Percentiles rank a stretch among this genome's conserved stretches.
Evolutionary conservation across 2,113 vertebrate genomes (phyloP).

Genomic region (Todiramphus chloris): DNA sequence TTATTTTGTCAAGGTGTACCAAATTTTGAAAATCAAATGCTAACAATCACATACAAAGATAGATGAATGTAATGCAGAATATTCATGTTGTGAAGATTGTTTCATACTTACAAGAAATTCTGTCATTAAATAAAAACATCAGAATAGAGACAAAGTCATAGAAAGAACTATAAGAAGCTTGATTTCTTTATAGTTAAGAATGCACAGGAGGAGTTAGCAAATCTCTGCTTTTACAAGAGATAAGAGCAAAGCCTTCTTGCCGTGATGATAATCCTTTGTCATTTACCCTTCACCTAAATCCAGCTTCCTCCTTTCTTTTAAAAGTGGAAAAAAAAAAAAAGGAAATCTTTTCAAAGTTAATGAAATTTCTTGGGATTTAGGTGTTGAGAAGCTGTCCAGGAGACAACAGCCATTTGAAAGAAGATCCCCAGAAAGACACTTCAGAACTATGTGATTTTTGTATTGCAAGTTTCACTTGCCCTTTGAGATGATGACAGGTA

Average conservation of each 20-base stretch:
- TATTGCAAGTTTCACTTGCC: neutral
- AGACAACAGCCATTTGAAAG: neutral
- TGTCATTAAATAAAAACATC: neutral
- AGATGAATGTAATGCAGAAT: neutral
- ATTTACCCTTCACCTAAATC: neutral
- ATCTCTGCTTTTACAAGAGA: neutral
- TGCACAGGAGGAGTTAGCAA: neutral
- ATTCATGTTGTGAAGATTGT: neutral
- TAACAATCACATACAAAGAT: neutral
- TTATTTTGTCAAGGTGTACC: neutral
- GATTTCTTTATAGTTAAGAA: neutral
- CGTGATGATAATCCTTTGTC: neutral
- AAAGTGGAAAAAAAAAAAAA: neutral
- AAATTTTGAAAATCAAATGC: neutral
- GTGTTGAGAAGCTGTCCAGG: neutral
- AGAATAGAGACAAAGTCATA: neutral
- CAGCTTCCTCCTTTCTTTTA: neutral
- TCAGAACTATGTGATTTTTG: neutral
- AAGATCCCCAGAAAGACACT: neutral
- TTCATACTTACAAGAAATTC: neutral
- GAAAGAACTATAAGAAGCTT: neutral
- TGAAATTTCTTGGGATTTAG: neutral
- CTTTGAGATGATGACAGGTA: neutral
- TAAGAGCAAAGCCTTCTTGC: neutral
- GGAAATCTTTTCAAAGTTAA: neutral